Evolutionary conservation across 2,797 vertebrate genomes (phyloP).

Genomic region (Silurus lanzhouensis): DNA sequence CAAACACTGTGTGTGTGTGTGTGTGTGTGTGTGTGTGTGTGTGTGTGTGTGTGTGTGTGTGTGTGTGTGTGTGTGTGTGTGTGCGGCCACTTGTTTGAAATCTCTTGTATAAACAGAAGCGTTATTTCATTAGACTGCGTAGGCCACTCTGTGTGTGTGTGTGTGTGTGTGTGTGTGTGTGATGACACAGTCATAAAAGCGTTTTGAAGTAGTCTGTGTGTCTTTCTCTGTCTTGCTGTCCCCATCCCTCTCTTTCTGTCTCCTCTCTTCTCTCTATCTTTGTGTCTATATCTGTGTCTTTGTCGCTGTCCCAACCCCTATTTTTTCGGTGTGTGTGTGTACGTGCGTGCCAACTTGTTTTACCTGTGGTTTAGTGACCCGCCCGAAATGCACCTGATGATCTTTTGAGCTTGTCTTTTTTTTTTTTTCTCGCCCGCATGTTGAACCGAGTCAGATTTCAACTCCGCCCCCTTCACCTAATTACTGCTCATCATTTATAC

Average conservation of each 20-base stretch:
- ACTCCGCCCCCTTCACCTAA: neutral
- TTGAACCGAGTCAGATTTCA: neutral
- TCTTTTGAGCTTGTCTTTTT: neutral
- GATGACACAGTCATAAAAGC: slow-evolving; percentile 32
- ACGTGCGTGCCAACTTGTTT: slow-evolving; percentile 24
- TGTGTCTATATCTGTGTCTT: too few relatives aligned
- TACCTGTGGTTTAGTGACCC: slow-evolving; percentile 42
- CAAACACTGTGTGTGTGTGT: slow-evolving; percentile 21
- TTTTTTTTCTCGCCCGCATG: too few relatives aligned
- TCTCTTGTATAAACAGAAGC: slow-evolving; percentile 53
- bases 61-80: neutral
- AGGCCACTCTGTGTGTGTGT: slow-evolving; percentile 20
- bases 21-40: slow-evolving; percentile 8
- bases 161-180: slow-evolving; percentile 22
- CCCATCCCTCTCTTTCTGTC: too few relatives aligned
- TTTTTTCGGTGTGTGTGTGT: too few relatives aligned
- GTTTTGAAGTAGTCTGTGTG: neutral
- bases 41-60: slow-evolving; percentile 26
- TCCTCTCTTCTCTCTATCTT: too few relatives aligned
- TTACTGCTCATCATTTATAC: neutral
- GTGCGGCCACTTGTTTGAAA: neutral
- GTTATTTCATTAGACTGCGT: slow-evolving; percentile 38
- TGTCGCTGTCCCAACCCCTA: too few relatives aligned
- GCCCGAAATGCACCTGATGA: neutral
- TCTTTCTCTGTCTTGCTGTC: too few relatives aligned